Percentiles rank a stretch among this genome's conserved stretches.
Evolutionary conservation across 64 coral and sea anemone species (phyloP).

Genomic region (Pachyseris speciosa): DNA sequence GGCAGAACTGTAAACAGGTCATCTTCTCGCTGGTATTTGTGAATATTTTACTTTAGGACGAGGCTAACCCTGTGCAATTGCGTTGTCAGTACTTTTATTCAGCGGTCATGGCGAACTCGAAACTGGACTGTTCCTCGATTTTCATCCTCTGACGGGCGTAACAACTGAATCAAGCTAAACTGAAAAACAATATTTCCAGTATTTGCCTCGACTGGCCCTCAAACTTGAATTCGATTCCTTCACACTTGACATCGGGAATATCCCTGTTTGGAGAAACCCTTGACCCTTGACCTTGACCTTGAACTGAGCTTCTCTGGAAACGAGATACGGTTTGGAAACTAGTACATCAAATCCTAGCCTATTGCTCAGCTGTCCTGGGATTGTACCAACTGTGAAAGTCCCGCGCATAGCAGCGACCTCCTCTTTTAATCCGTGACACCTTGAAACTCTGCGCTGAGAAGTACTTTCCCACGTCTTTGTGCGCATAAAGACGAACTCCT

Average conservation of each 20-base stretch:
- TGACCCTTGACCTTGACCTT: neutral
- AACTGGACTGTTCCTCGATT: too few relatives aligned
- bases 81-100: too few relatives aligned
- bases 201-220: slow-evolving; percentile 30
- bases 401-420: neutral
- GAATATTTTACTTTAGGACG: too few relatives aligned
- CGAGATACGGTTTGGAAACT: neutral
- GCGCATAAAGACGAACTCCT: slow-evolving; percentile 34
- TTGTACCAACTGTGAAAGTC: neutral
- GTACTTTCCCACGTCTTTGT: slow-evolving; percentile 7
- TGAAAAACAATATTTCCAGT: slow-evolving; percentile 9
- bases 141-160: too few relatives aligned
- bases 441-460: neutral
- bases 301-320: slow-evolving; percentile 5
- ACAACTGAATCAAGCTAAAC: neutral
- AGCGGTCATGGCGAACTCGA: too few relatives aligned
- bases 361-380: neutral
- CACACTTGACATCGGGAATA: slow-evolving; percentile 2
- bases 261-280: slow-evolving; percentile 5
- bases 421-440: slow-evolving; percentile 9
- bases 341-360: slow-evolving; percentile 24
- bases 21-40: too few relatives aligned
- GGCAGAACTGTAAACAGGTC: too few relatives aligned
- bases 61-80: too few relatives aligned
- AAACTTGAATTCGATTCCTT: slow-evolving; percentile 25